These are phyloP conservation scores for Aphaenogaster rudis DNA, from an alignment of 1,140 invertebrate species.

Conservation along the genomic window DNA sequence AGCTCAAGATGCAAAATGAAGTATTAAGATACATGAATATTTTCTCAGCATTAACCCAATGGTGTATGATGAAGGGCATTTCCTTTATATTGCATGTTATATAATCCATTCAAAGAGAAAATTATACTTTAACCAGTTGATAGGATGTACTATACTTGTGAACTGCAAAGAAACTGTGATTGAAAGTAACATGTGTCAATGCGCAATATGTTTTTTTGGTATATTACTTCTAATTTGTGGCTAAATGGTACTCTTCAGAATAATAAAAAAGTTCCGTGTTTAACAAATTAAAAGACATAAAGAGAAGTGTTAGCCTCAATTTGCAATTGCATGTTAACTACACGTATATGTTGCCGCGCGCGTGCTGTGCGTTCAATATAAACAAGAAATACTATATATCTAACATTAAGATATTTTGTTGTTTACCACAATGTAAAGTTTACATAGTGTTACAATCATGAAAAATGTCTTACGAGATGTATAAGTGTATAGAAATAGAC, in stretches of 20 bases:
- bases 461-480: conserved; percentile 68
- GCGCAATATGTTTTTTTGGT: conserved; percentile 31
- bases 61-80: conserved; percentile 65
- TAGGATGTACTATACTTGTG: conserved; percentile 34
- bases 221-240: conserved; percentile 21
- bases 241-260: conserved; percentile 41
- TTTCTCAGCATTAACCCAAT: conserved; percentile 52
- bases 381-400: conserved; percentile 59
- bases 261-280: conserved; percentile 43
- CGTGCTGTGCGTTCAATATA: conserved; percentile 45
- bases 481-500: conserved; percentile 60
- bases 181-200: conserved; percentile 58
- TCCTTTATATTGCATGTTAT: conserved; percentile 59
- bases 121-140: conserved; percentile 60
- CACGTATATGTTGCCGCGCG: conserved; percentile 47
- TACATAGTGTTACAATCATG: conserved; percentile 82
- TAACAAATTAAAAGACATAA: conserved; percentile 59
- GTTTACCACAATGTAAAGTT: conserved; percentile 84
- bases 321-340: conserved; percentile 59
- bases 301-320: conserved; percentile 44
- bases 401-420: conserved; percentile 69
- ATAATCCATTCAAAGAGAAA: conserved; percentile 51
- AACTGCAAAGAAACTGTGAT: conserved; percentile 55
- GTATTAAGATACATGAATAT: conserved; percentile 43
- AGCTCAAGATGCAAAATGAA: conserved; percentile 38